Evolutionary conservation across 2,797 vertebrate species (phyloP), one percentile per base, ranked within the genome.

Genomic region (Cuniculus paca): DNA sequence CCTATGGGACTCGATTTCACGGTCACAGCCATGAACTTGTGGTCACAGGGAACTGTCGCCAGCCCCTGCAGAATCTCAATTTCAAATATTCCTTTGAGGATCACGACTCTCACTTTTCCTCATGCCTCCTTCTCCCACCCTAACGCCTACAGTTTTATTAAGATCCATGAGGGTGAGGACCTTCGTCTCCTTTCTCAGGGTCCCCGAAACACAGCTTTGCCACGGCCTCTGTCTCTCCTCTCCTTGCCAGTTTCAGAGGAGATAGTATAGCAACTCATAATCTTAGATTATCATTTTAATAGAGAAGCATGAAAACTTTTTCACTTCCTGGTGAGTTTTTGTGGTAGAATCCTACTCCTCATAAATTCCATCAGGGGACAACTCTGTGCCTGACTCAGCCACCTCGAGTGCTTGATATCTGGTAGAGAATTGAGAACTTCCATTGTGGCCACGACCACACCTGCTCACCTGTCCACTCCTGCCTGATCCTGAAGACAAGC

Each of bases 21-120:
- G 72, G 4, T 45, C 22, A 58, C 3, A 79, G 0, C 42, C 45
- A 56, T 79, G 26, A 78, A 4, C 3, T 87, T 54, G 14, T 81
- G 48, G 45, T 77, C 58, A 84, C 19, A 28, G 48, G 34, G 42
- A 86, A 88, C 17, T 19, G 13, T 4, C 54, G 17, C 16, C 6
- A 48, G 17, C 19, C 2, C 20, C 16, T 36, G 20, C 2, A 95
- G 91, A 93, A 92, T 54, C 26, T 88, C 88, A 91, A 31, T 48
- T 93, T 65, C 75, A 94, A 91, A 90, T 50, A 90, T 48, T 82
- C 28, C n/a, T 78, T 88, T 68, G 78, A 13, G 65, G 36, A 70
- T 34, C 19, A 63, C 5, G 2, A 83, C 42, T 45, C 70, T 13
- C 50, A 52, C 50, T 52, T 75, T 63, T 84, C 72, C 16, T 12